These are phyloP conservation scores for Campodea augens DNA, from an alignment of 1,140 invertebrate genomes.

Conservation along the genomic window DNA sequence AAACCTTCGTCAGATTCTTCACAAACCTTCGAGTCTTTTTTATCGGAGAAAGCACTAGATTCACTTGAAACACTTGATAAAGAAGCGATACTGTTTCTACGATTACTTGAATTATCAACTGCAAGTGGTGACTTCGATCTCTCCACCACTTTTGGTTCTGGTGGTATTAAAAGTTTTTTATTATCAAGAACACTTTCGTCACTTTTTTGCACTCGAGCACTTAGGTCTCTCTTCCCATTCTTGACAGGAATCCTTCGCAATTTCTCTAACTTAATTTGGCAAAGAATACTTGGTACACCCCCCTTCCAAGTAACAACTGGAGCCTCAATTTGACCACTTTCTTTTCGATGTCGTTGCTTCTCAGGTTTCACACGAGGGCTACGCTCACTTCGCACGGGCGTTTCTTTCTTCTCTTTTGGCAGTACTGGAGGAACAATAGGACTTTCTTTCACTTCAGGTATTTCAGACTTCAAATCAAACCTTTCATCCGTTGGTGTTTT, in stretches of 20 bases:
- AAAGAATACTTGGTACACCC: neutral
- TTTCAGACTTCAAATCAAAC: no score
- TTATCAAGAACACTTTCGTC: no score
- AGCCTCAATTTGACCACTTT: neutral
- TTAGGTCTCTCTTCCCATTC: conserved; percentile 12
- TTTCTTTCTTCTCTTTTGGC: neutral
- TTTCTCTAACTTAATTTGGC: neutral
- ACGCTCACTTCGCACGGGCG: neutral
- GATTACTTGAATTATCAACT: no score
- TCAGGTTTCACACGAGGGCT: neutral
- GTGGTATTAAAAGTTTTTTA: conserved; percentile 11
- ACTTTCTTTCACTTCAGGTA: no score
- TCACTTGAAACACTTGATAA: no score
- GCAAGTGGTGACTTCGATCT: no score
- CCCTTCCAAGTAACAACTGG: neutral
- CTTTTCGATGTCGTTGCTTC: no score
- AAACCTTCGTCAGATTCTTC: no score
- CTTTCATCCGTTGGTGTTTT: no score
- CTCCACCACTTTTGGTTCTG: conserved; percentile 13
- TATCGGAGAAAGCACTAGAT: no score
- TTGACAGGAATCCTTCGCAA: neutral
- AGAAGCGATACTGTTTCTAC: no score
- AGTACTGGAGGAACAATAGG: neutral
- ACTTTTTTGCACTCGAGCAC: conserved; percentile 10
- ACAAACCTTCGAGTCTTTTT: no score